phyloP scores from a whole-genome alignment of 2,797 vertebrate species.

The Toxotes lorentzi region DNA sequence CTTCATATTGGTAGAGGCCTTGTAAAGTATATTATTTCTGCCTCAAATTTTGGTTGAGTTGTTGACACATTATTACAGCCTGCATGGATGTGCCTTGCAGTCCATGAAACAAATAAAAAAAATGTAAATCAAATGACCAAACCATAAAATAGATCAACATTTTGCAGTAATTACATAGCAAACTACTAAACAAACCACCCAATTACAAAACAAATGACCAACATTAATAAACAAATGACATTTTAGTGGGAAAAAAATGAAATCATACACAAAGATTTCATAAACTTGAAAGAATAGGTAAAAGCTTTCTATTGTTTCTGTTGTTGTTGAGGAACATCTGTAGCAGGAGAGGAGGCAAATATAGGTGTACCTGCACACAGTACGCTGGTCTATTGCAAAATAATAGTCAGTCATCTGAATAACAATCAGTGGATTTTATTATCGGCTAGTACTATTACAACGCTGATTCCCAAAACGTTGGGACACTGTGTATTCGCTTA shows the following conservation, averaged over 20 bases:
- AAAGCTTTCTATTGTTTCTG: not conserved
- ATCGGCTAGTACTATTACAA: too few species aligned
- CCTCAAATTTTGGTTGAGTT: slow-evolving; percentile 34
- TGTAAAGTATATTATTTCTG: slow-evolving; percentile 29
- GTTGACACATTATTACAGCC: slow-evolving; percentile 12
- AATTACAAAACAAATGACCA: not conserved
- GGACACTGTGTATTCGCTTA: too few species aligned
- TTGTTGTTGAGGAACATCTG: not conserved
- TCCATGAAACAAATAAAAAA: slow-evolving; percentile 17
- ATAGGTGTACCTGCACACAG: not conserved
- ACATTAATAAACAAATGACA: not conserved
- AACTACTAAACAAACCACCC: slow-evolving; percentile 11
- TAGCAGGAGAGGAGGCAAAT: not conserved
- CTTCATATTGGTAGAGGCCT: slow-evolving; percentile 21
- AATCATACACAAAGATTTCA: not conserved
- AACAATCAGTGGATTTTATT: not conserved
- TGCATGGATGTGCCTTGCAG: not conserved
- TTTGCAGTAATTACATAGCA: not conserved
- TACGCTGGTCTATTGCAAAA: not conserved
- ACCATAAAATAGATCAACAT: not conserved
- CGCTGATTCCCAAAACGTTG: too few species aligned
- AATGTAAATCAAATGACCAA: not conserved
- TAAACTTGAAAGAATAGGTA: not conserved
- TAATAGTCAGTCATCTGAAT: not conserved
- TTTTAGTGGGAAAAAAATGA: slow-evolving; percentile 7